Percentiles rank a stretch among this genome's conserved stretches.
Evolutionary conservation across 1,140 invertebrate species (phyloP).

Genomic region (Drosophila micromelanica): DNA sequence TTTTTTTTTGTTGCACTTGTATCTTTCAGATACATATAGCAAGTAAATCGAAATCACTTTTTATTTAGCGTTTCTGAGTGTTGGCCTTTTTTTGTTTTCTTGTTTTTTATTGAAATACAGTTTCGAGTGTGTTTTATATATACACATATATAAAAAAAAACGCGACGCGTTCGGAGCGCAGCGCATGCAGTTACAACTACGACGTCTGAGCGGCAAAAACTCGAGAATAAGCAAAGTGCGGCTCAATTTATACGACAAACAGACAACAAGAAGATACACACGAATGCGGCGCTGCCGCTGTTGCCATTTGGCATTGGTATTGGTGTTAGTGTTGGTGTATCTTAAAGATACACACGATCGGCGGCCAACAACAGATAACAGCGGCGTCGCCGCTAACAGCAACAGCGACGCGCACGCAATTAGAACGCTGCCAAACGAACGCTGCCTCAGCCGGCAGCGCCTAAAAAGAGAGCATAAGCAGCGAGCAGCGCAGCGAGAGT

Average conservation of each 20-base stretch:
- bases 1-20: constrained; percentile 38
- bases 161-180: constrained; percentile 34
- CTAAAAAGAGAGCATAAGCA: constrained; percentile 23
- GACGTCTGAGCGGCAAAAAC: constrained; percentile 76
- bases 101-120: constrained; percentile 16
- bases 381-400: constrained; percentile 37
- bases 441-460: constrained; percentile 11
- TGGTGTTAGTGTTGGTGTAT: constrained; percentile 50
- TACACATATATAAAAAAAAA: constrained; percentile 19
- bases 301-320: constrained; percentile 11
- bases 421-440: constrained; percentile 47
- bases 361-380: constrained; percentile 58
- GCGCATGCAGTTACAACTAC: constrained; percentile 76
- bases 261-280: constrained; percentile 74
- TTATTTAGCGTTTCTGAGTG: constrained; percentile 24
- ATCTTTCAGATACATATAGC: constrained; percentile 34
- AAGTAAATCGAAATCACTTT: constrained; percentile 8
- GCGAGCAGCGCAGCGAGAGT: constrained; percentile 57
- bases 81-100: background rate
- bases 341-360: constrained; percentile 71
- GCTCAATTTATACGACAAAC: constrained; percentile 80
- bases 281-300: constrained; percentile 33
- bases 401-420: constrained; percentile 58
- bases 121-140: background rate
- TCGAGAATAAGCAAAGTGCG: constrained; percentile 81